A percentile compares a stretch with the other conserved stretches of the same genome.
phyloP scores from a whole-genome alignment of 2,888 invertebrate species.

The Drepanosiphum platanoidis region DNA sequence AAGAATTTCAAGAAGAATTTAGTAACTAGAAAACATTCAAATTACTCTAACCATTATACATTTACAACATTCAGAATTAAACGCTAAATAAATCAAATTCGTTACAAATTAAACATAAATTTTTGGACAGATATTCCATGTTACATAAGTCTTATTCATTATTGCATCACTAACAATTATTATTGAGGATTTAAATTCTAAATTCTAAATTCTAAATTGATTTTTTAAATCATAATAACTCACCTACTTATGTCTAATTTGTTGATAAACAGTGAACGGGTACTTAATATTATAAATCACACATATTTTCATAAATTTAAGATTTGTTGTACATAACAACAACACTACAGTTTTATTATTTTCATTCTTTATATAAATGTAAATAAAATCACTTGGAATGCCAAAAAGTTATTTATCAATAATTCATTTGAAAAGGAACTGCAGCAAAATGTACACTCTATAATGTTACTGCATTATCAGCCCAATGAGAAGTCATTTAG shows the following conservation, averaged over 20 bases:
- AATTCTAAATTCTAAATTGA: neutral
- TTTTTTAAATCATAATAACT: neutral
- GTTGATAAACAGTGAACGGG: neutral
- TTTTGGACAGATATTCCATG: neutral
- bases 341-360: neutral
- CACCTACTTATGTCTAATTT: no score
- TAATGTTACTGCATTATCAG: neutral
- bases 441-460: neutral
- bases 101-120: neutral
- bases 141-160: conserved; percentile 1
- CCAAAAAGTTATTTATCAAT: conserved; percentile 15
- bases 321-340: neutral
- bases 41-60: neutral
- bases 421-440: conserved; percentile 27
- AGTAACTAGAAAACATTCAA: neutral
- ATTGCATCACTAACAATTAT: neutral
- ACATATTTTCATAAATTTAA: neutral
- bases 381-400: conserved; percentile 46
- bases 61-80: conserved; percentile 25
- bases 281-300: neutral
- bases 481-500: conserved; percentile 20
- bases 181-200: neutral
- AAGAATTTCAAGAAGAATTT: neutral
- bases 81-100: conserved; percentile 8
- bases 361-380: neutral